A percentile compares a stretch with the other conserved stretches of the same genome.
Conservation (phyloP, 2,888 invertebrate genomes). For the Pherbina coryleti region DNA sequence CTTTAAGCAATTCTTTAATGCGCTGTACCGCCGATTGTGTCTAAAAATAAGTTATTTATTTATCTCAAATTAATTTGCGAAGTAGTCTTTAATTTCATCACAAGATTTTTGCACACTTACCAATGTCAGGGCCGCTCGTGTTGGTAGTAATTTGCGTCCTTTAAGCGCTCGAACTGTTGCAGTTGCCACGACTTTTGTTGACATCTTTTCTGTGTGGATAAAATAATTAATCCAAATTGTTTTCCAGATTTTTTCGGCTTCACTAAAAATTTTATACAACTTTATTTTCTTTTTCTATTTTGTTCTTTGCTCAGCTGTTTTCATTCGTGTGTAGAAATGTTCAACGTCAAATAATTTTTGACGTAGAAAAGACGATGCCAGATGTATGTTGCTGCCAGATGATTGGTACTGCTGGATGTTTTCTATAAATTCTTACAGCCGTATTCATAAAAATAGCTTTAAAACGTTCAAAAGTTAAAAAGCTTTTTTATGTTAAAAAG, state of each 20-base stretch:
- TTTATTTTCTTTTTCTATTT: conserved; percentile 18
- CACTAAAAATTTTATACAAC: conserved; percentile 35
- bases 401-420: background rate
- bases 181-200: conserved; percentile 83
- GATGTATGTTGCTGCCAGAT: too few species aligned
- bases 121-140: conserved; percentile 86
- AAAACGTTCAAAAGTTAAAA: too few species aligned
- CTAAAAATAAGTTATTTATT: conserved; percentile 68
- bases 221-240: background rate
- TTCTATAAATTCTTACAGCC: too few species aligned
- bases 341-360: background rate
- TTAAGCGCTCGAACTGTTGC: conserved; percentile 91
- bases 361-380: too few species aligned
- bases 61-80: conserved; percentile 39
- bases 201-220: conserved; percentile 71
- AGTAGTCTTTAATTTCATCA: conserved; percentile 47
- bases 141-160: conserved; percentile 82
- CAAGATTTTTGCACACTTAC: conserved; percentile 56
- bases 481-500: too few species aligned
- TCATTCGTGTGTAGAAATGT: background rate
- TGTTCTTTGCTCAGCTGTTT: conserved; percentile 19
- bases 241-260: background rate
- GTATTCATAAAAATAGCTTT: too few species aligned
- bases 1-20: conserved; percentile 83
- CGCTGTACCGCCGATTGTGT: conserved; percentile 87